These are phyloP conservation scores for Glyphotaelius pellucidus DNA, from an alignment of 2,888 invertebrate genomes.

Conservation along the genomic window DNA sequence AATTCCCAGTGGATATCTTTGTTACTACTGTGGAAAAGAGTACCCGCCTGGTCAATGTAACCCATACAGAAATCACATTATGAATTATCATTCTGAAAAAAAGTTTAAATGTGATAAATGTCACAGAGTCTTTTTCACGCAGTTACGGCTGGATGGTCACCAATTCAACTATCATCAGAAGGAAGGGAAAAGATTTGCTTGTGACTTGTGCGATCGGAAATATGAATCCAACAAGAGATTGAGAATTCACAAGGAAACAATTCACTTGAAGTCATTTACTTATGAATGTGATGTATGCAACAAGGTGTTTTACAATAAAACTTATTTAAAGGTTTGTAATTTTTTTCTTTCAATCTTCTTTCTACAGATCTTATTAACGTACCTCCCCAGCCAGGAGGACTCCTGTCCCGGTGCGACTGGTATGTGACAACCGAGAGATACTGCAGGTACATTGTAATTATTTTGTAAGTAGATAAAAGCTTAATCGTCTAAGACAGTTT, in stretches of 20 bases:
- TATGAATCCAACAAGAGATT: neutral
- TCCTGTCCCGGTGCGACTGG: too few species aligned
- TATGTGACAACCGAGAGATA: too few species aligned
- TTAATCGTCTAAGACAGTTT: too few species aligned
- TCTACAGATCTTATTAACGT: too few species aligned
- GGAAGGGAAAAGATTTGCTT: neutral
- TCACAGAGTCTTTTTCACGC: neutral
- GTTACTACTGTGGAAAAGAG: neutral
- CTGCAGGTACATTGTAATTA: too few species aligned
- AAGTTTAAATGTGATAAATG: neutral
- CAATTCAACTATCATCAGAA: neutral
- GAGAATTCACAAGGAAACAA: neutral
- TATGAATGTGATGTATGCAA: slow-evolving; percentile 9
- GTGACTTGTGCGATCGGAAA: neutral
- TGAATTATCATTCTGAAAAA: neutral
- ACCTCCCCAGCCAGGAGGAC: too few species aligned
- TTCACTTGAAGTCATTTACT: slow-evolving; percentile 9
- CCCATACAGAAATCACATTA: neutral
- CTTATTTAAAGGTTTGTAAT: slow-evolving; percentile 26
- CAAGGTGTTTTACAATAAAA: slow-evolving; percentile 23
- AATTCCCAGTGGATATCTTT: neutral
- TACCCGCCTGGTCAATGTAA: neutral
- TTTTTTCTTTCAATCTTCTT: neutral
- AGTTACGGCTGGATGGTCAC: neutral
- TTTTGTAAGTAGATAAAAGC: too few species aligned